These are phyloP conservation scores for Plestiodon gilberti DNA, from an alignment of 2,113 vertebrate species.

Conservation along the genomic window DNA sequence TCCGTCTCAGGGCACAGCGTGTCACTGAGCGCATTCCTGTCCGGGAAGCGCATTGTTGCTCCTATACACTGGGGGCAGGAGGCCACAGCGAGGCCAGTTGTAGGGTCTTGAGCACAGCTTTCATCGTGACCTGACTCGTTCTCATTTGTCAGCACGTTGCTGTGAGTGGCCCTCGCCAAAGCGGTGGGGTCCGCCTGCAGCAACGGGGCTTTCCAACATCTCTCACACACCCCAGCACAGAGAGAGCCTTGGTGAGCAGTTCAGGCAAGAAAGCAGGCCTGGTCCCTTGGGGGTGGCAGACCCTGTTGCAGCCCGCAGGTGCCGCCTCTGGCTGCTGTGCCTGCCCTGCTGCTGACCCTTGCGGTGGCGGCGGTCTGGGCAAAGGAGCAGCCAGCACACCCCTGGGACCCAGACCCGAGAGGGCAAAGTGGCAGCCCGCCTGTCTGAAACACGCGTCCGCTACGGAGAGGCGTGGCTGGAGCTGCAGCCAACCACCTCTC, in stretches of 20 bases:
- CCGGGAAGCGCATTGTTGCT: background rate
- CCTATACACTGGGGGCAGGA: background rate
- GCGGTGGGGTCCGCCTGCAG: background rate
- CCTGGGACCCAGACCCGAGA: too few relatives aligned
- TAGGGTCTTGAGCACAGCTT: background rate
- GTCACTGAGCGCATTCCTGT: background rate
- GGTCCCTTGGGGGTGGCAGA: background rate
- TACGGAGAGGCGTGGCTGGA: too few relatives aligned
- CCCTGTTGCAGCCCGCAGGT: background rate
- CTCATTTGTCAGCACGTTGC: background rate
- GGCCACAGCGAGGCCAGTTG: fast-evolving
- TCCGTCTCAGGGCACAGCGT: background rate
- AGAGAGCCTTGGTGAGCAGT: background rate
- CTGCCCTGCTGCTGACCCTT: background rate
- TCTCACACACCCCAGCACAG: background rate
- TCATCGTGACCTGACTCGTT: background rate
- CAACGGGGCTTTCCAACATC: background rate
- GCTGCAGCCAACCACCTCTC: too few relatives aligned
- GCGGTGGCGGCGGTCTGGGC: background rate
- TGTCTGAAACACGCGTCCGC: too few relatives aligned
- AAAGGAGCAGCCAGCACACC: background rate
- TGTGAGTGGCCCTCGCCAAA: background rate
- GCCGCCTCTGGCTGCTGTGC: too few relatives aligned
- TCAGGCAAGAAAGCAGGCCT: background rate
- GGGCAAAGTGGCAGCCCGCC: too few relatives aligned